Conservation (phyloP, 2,888 invertebrate genomes). For the Melinaea marsaeus region DNA sequence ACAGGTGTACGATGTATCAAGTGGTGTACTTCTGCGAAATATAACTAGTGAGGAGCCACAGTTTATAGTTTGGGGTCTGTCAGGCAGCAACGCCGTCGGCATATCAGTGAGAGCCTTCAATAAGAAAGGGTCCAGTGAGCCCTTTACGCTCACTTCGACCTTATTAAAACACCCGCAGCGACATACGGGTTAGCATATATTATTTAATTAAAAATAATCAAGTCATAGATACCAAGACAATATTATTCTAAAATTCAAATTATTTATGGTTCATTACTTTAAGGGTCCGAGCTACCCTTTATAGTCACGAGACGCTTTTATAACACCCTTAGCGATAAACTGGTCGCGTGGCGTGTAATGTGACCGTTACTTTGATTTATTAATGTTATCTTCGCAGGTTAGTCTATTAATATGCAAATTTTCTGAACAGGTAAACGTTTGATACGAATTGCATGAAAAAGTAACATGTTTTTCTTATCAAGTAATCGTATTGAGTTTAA, state of each 20-base stretch:
- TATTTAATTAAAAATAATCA: background rate
- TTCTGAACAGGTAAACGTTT: conserved; percentile 5
- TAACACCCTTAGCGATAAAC: conserved; percentile 7
- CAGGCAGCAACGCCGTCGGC: conserved; percentile 77
- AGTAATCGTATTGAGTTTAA: too few species aligned
- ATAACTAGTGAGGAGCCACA: conserved; percentile 78
- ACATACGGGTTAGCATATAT: conserved; percentile 73
- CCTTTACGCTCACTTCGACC: conserved; percentile 76
- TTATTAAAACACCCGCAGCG: conserved; percentile 81
- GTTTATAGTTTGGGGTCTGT: conserved; percentile 78
- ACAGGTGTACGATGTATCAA: conserved; percentile 71
- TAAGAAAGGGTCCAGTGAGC: conserved; percentile 82
- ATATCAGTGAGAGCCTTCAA: conserved; percentile 83
- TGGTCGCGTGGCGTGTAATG: conserved; percentile 3
- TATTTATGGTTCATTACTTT: conserved; percentile 3
- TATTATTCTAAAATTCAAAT: background rate
- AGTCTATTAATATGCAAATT: conserved; percentile 1
- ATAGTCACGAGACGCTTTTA: conserved; percentile 4
- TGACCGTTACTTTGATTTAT: conserved; percentile 6
- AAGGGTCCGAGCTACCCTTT: conserved; percentile 1
- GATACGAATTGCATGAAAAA: too few species aligned
- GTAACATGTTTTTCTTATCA: too few species aligned
- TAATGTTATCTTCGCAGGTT: background rate
- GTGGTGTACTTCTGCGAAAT: conserved; percentile 75
- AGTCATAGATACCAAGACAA: too few species aligned